Evolutionary conservation across 2,888 invertebrate genomes (phyloP).

Genomic region (Melitaea athalia): DNA sequence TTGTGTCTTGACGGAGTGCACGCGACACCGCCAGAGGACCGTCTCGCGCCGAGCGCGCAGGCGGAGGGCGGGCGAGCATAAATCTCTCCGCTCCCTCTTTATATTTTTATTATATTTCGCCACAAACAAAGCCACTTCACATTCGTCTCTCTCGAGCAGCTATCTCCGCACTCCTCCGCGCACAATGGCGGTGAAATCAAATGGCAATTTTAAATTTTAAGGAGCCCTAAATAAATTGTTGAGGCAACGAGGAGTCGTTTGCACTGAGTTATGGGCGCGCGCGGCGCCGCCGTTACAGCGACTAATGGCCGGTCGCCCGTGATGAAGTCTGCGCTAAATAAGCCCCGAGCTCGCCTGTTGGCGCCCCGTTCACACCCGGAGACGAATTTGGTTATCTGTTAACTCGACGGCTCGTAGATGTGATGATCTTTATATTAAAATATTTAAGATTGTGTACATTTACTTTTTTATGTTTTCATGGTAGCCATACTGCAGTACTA

Average conservation of each 20-base stretch:
- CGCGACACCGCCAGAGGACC: neutral
- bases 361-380: conserved; percentile 18
- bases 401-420: neutral
- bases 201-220: conserved; percentile 69
- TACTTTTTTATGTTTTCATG: no score
- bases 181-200: conserved; percentile 65
- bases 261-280: conserved; percentile 23
- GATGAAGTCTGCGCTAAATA: conserved; percentile 27
- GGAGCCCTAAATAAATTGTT: conserved; percentile 32
- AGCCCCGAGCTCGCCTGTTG: conserved; percentile 16
- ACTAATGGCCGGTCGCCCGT: conserved; percentile 22
- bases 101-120: conserved; percentile 32
- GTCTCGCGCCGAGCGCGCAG: neutral
- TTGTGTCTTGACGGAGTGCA: neutral
- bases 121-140: conserved; percentile 18
- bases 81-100: conserved; percentile 26
- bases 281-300: conserved; percentile 22
- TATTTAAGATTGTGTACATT: neutral
- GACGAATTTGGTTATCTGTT: conserved; percentile 17
- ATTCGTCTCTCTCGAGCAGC: conserved; percentile 26
- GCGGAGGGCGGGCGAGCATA: conserved; percentile 16
- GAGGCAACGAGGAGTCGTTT: conserved; percentile 30
- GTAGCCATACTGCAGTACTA: no score
- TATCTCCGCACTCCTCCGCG: conserved; percentile 6
- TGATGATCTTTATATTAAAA: neutral